Percentiles rank a stretch among this genome's conserved stretches.
phyloP scores from a whole-genome alignment of 2,113 vertebrate species.

The Ctenodactylus gundi region DNA sequence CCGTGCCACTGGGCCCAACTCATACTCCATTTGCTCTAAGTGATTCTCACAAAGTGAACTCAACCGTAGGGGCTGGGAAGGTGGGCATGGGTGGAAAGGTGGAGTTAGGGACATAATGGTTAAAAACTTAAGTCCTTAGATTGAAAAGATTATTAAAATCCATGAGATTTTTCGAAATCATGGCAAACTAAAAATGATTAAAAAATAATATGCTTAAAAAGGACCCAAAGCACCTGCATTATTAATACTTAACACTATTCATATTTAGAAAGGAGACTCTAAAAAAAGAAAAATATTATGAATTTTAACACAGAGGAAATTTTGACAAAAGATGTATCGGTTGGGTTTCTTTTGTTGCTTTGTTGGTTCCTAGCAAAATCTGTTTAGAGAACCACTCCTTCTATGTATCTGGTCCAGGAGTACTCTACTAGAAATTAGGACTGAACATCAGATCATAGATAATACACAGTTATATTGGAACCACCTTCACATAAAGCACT shows the following conservation, averaged over 20 bases:
- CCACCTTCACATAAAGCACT: background rate
- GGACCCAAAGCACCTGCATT: background rate
- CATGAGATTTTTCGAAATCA: background rate
- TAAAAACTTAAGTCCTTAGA: background rate
- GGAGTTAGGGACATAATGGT: too few species aligned
- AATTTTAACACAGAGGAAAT: background rate
- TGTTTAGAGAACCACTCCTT: background rate
- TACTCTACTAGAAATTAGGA: background rate
- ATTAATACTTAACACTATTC: background rate
- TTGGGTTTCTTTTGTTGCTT: too few species aligned
- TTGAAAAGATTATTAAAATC: background rate
- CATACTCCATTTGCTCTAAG: background rate
- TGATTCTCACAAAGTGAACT: background rate
- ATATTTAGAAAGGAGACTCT: background rate
- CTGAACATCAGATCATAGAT: background rate
- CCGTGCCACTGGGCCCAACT: too few species aligned
- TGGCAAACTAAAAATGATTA: background rate
- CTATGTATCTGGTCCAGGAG: background rate
- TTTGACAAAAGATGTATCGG: background rate
- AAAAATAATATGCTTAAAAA: background rate
- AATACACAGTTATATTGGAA: background rate
- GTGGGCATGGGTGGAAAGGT: rapidly evolving
- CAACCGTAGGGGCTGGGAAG: background rate
- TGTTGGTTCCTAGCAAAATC: background rate
- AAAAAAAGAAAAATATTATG: background rate